Evolutionary conservation across 2,113 vertebrate species (phyloP).

Genomic region (Triplophysa rosa): DNA sequence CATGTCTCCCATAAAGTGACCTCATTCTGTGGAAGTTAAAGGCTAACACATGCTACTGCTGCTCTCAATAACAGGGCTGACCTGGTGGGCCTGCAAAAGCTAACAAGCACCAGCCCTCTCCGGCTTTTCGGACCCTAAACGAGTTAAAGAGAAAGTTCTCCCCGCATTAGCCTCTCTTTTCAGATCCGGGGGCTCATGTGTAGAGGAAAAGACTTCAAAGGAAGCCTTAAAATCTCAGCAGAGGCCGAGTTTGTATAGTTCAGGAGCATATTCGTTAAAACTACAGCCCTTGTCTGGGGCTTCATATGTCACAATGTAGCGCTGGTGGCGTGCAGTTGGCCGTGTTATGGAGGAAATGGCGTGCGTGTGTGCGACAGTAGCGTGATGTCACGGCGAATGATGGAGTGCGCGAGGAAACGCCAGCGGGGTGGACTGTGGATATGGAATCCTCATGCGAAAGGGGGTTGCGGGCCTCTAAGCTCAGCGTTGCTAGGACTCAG

Average conservation of each 20-base stretch:
- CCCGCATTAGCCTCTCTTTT: not conserved
- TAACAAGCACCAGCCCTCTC: conserved; percentile 45
- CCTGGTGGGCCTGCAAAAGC: conserved; percentile 50
- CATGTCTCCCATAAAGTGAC: conserved; percentile 67
- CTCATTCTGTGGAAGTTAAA: conserved; percentile 66
- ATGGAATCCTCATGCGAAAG: conserved; percentile 39
- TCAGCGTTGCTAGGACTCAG: conserved; percentile 46
- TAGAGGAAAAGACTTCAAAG: conserved; percentile 5
- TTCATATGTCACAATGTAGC: conserved; percentile 5
- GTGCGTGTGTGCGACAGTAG: conserved; percentile 42
- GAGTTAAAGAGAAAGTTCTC: conserved; percentile 10
- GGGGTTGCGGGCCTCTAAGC: conserved; percentile 39
- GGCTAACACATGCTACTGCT: conserved; percentile 67
- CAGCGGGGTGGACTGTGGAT: conserved; percentile 37
- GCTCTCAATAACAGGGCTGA: conserved; percentile 50
- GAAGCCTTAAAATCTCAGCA: conserved; percentile 21
- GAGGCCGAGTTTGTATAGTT: conserved; percentile 11
- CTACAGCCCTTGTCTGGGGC: not conserved
- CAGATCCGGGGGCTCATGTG: conserved; percentile 1
- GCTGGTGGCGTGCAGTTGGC: conserved; percentile 32
- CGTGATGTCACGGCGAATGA: conserved; percentile 63
- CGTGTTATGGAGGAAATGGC: conserved; percentile 45
- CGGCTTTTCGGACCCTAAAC: conserved; percentile 33
- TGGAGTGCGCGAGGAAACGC: conserved; percentile 58
- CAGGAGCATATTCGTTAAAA: conserved; percentile 41